phyloP scores from a whole-genome alignment of 2,888 invertebrate genomes.

The Megalurothrips usitatus region DNA sequence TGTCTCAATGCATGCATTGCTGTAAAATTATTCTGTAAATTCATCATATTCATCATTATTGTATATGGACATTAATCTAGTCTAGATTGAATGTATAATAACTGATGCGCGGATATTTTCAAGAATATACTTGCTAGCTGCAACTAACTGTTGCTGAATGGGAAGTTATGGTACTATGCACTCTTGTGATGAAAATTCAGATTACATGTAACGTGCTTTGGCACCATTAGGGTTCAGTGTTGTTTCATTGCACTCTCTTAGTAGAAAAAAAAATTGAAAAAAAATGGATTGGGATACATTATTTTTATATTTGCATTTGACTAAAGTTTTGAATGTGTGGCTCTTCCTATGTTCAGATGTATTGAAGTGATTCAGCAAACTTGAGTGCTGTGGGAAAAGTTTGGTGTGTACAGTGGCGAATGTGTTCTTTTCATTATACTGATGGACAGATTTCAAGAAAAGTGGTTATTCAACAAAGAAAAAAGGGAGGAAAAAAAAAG shows the following conservation, averaged over 20 bases:
- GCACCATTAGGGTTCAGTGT: not conserved
- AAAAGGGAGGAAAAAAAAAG: not conserved
- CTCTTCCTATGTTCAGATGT: not conserved
- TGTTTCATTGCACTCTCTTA: not conserved
- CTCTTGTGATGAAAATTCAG: not conserved
- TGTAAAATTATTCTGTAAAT: not conserved
- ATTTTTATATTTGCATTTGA: slow-evolving; percentile 10
- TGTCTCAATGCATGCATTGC: not conserved
- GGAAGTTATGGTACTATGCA: not conserved
- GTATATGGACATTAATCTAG: not conserved
- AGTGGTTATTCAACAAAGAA: not conserved
- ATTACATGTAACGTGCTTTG: not conserved
- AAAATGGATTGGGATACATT: not conserved
- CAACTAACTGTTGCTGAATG: not conserved
- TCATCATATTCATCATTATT: not conserved
- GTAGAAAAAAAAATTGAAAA: not conserved
- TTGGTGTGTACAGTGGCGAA: not conserved
- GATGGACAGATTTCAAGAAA: not conserved
- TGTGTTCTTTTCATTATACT: not conserved
- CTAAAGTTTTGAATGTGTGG: not conserved
- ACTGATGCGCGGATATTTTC: not conserved
- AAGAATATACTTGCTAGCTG: not conserved
- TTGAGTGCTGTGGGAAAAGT: not conserved
- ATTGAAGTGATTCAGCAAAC: not conserved
- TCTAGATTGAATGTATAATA: not conserved